A percentile compares a stretch with the other conserved stretches of the same genome.
Conservation (phyloP, 2,797 vertebrate genomes). For the Catamblyrhynchus diadema region DNA sequence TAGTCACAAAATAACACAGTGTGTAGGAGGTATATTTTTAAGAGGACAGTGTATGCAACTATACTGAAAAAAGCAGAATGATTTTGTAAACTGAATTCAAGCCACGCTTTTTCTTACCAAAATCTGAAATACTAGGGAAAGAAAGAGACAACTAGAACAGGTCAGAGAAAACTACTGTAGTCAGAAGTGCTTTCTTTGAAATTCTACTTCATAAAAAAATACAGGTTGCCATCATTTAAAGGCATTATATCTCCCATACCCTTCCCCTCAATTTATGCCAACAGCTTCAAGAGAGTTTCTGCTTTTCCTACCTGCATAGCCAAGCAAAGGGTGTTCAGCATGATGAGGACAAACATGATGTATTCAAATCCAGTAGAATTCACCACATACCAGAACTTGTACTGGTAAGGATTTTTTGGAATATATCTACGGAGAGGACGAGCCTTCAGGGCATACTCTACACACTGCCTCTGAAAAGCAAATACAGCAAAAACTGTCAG, state of each 20-base stretch:
- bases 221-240: not conserved
- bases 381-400: conserved; percentile 99
- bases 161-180: not conserved
- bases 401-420: conserved; percentile 98
- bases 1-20: not conserved
- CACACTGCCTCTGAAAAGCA: conserved; percentile 92
- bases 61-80: not conserved
- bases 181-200: not conserved
- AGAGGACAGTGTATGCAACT: not conserved
- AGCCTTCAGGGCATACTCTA: conserved; percentile 96
- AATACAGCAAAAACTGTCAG: not conserved
- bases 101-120: not conserved
- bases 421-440: conserved; percentile 95
- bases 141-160: not conserved
- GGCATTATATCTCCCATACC: not conserved
- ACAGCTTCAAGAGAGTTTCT: not conserved
- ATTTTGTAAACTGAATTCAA: not conserved
- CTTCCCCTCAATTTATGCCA: not conserved
- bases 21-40: not conserved
- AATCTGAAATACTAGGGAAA: not conserved
- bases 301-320: conserved; percentile 91
- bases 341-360: conserved; percentile 99
- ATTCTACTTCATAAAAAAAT: not conserved
- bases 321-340: conserved; percentile 99
- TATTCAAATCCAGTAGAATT: conserved; percentile 99